These are phyloP conservation scores for Hoplodrina blanda DNA, from an alignment of 2,888 invertebrate species.

Conservation along the genomic window DNA sequence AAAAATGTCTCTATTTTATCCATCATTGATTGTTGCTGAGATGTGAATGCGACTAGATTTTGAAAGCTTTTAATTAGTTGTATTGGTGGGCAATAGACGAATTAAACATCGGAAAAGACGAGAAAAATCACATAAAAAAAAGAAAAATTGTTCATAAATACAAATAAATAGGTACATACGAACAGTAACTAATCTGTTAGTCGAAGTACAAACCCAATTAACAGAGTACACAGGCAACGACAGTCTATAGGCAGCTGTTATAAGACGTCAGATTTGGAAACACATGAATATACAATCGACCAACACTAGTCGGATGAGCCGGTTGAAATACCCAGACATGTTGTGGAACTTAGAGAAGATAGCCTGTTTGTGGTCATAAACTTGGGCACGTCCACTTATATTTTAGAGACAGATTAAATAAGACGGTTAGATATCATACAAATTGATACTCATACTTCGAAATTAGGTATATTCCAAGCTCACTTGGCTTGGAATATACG, in stretches of 20 bases:
- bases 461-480: too few species aligned
- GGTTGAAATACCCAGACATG: not conserved
- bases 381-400: not conserved
- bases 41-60: too few species aligned
- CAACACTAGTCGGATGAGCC: conserved; percentile 16
- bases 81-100: too few species aligned
- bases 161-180: not conserved
- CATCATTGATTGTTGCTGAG: too few species aligned
- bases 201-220: conserved; percentile 40
- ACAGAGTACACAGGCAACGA: conserved; percentile 7
- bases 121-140: too few species aligned
- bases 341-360: conserved; percentile 3
- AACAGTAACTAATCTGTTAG: conserved; percentile 26
- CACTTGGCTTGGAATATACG: too few species aligned
- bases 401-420: not conserved
- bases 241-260: conserved; percentile 24
- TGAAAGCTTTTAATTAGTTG: too few species aligned
- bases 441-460: too few species aligned
- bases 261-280: conserved; percentile 43
- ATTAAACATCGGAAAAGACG: too few species aligned
- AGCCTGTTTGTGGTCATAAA: conserved; percentile 15
- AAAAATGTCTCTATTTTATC: too few species aligned
- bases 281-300: conserved; percentile 58
- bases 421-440: too few species aligned
- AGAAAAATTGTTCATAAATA: not conserved